Conservation (phyloP, 1,140 invertebrate species). For the Bombus pascuorum region DNA sequence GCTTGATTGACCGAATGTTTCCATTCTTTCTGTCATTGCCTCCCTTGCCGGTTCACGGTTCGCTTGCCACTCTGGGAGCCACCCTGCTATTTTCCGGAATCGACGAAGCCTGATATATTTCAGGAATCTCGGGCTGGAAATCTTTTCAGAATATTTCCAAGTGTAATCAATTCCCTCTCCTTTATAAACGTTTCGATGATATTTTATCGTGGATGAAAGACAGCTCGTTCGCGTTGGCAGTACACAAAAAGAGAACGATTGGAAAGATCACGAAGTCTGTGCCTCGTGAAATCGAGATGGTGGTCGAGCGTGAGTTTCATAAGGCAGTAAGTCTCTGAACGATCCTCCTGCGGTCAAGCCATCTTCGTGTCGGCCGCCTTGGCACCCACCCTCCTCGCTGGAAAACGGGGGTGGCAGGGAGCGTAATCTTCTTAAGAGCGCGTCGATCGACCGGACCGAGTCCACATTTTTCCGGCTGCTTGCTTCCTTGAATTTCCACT, state of each 20-base stretch:
- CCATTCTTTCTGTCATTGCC: conserved; percentile 9
- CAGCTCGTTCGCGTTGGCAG: not conserved
- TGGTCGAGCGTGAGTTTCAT: conserved; percentile 32
- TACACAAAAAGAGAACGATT: not conserved
- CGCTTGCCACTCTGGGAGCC: not conserved
- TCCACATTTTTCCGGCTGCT: conserved; percentile 67
- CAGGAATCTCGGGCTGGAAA: not conserved
- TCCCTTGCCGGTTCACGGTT: conserved; percentile 5
- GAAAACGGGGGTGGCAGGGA: not conserved
- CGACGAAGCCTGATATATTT: not conserved
- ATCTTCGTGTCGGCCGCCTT: not conserved
- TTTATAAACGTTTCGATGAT: not conserved
- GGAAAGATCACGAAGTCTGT: not conserved
- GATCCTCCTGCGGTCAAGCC: conserved; percentile 25
- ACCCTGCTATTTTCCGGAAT: not conserved
- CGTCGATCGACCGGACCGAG: conserved; percentile 63
- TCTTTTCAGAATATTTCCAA: not conserved
- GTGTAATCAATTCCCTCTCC: not conserved
- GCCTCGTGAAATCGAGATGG: conserved; percentile 3
- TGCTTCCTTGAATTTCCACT: conserved; percentile 69
- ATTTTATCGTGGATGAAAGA: not conserved
- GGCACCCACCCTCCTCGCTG: not conserved
- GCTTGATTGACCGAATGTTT: conserved; percentile 41
- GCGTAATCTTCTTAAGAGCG: conserved; percentile 71
- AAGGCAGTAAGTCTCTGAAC: conserved; percentile 43